Base-by-base conservation (phyloP, 2,888 invertebrate species). In the Athetis lepigone region DNA sequence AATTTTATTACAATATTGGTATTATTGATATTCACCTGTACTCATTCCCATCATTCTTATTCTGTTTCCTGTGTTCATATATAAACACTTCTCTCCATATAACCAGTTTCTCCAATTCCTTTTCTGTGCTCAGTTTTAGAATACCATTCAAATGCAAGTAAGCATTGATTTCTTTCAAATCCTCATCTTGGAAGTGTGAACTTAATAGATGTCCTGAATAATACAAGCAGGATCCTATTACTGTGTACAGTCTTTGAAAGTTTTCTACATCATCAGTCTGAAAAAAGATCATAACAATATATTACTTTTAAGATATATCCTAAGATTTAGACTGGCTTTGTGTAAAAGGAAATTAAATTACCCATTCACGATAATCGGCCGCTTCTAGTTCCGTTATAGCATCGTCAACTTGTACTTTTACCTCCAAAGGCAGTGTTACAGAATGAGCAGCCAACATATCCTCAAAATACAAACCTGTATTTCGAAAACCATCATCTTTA, bases 341-440 rank as follows among this genome's bases (percentile, higher is more conserved):
- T 58, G n/a, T 33, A 37, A 6, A 1, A 8, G 9, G 11, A 9
- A 52, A 39, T 23, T 25, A 59, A 85, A 92, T 87, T 89, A 97
- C 97, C 97, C 98, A 97, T 92, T 98, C 98, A 80, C 97, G 96
- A 89, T 98, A 98, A 93, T 98, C 98, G 92, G 98, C 98, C 13
- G 98, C 97, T 92, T 98, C 98, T 90, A 98, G 96, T 92, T 98
- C 98, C 80, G 97, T 97, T 45, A 98, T 95, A 29, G 98, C 98
- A 90, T 98, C 98, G 88, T 98, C 98, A 55, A 98, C 96, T 89
- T 98, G 97, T 75, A 97, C 95, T 80, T 97, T 96, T 0, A 97
- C 97, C 85, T 98, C 98, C 82, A 97, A 95, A 0, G 98, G 97
- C 68, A 98, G 87, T 9, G 96, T 95, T 13, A 98, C 91, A 57